Evolutionary conservation across 1,140 invertebrate genomes (phyloP), one percentile per base, ranked within the genome.

Genomic region (Episyrphus balteatus): DNA sequence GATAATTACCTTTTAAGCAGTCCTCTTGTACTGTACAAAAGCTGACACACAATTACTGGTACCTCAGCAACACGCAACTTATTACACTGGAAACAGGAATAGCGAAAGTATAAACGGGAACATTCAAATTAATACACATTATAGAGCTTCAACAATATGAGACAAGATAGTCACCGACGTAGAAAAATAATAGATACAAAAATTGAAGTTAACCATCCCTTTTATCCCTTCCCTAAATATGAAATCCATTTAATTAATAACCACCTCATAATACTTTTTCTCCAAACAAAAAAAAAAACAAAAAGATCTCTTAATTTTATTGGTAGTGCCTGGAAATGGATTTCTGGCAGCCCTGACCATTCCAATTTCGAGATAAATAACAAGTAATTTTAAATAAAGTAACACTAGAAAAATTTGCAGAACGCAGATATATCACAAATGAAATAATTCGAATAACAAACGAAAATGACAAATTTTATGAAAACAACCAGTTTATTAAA

Each of bases 81-180:
- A 21, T 41, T n/a, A 39, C 37, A 13, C 6, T 47, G 5, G 32
- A 32, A 8, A 47, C 36, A 9, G 46, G 46, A 39, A 19, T 31
- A 3, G 37, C 38, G 21, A 47, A 39, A 47, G 11, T 46, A 19
- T 33, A 46, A 21, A 34, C 44, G 11, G 32, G 32, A 15, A 46
- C 44, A 13, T 15, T 46, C 11, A 46, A 46, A 46, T 8, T 46
- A 37, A 34, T 46, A 12, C 31, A 46, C 33, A 19, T 46, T 12
- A 34, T 46, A 10, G 15, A 46, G 8, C 15, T 9, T 19, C 15
- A 46, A 8, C 8, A 36, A 34, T 37, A 36, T 21, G 33, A n/a
- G n/a, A n/a, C n/a, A n/a, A 31, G 37, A 17, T 13, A 18, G 15
- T 21, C 18, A 36, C 12, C 17, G 21, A 46, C 10, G 32, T 32